These are phyloP conservation scores for Congeria kusceri DNA, from an alignment of 2,888 invertebrate species.

Conservation along the genomic window DNA sequence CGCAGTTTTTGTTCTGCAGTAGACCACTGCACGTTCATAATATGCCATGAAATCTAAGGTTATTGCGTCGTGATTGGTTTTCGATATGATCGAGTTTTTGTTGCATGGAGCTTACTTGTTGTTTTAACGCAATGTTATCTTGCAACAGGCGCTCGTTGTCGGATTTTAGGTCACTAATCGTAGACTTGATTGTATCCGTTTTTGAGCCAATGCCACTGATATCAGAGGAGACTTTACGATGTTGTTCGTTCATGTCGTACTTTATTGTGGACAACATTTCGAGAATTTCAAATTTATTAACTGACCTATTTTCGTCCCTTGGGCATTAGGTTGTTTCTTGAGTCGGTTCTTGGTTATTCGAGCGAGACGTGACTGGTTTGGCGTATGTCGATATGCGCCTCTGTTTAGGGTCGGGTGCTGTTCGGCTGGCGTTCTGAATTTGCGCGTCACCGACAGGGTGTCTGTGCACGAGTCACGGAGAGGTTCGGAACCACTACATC, in stretches of 20 bases:
- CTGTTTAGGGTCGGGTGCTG: background rate
- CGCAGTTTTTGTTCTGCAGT: slow-evolving; percentile 15
- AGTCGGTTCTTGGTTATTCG: background rate
- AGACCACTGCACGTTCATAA: slow-evolving; percentile 9
- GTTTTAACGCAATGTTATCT: background rate
- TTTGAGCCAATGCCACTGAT: slow-evolving; percentile 1
- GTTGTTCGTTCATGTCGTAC: background rate
- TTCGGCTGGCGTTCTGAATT: too few species aligned
- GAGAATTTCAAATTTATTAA: background rate
- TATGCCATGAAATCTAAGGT: slow-evolving; percentile 7
- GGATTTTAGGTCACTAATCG: slow-evolving; percentile 3
- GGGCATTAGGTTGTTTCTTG: background rate
- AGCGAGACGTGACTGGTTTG: background rate
- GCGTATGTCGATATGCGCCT: slow-evolving; percentile 2
- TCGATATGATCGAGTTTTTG: background rate
- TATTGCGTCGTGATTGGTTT: slow-evolving; percentile 5
- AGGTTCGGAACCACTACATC: too few species aligned
- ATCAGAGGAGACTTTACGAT: background rate
- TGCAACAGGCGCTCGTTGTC: slow-evolving; percentile 7
- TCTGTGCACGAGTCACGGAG: background rate
- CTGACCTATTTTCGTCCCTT: background rate
- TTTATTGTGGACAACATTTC: background rate
- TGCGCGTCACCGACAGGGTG: background rate
- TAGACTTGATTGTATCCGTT: slow-evolving; percentile 5
- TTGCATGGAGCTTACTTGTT: background rate